Conservation (phyloP, 2,113 vertebrate species). For the Protomyctophum bolini region DNA sequence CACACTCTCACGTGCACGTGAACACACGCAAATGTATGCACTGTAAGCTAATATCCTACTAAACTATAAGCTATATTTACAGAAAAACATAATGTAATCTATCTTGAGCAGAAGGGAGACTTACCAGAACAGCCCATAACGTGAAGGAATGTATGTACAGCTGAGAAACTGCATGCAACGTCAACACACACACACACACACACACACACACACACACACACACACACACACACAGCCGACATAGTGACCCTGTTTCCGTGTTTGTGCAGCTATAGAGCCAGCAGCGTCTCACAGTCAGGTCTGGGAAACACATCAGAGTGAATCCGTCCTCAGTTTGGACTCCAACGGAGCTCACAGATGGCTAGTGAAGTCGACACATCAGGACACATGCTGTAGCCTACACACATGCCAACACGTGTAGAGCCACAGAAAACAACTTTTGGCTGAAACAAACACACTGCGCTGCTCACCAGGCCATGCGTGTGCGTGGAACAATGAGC, state of each 20-base stretch:
- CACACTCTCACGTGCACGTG: background rate
- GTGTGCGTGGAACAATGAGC: conserved; percentile 45
- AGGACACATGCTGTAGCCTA: background rate
- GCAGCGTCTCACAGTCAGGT: conserved; percentile 46
- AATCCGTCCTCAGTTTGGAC: conserved; percentile 34
- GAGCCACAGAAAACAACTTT: background rate
- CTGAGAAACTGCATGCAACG: conserved; percentile 11
- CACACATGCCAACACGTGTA: background rate
- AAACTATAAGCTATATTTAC: background rate
- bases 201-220: background rate
- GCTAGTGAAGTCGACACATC: background rate
- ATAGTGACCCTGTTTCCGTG: conserved; percentile 47
- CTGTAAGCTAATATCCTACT: too few relatives aligned
- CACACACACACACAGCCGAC: conserved; percentile 7
- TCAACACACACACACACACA: conserved; percentile 25
- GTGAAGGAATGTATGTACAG: background rate
- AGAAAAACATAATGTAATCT: conserved; percentile 1
- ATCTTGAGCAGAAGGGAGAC: background rate
- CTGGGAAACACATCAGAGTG: conserved; percentile 42
- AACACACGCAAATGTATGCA: conserved; percentile 2
- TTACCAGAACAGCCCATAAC: background rate
- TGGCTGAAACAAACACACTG: conserved; percentile 20
- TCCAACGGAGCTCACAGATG: conserved; percentile 21
- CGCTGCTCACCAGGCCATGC: background rate
- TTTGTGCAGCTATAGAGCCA: conserved; percentile 54